Evolutionary conservation across 2,888 invertebrate species (phyloP).

Genomic region (Sphecodes monilicornis): DNA sequence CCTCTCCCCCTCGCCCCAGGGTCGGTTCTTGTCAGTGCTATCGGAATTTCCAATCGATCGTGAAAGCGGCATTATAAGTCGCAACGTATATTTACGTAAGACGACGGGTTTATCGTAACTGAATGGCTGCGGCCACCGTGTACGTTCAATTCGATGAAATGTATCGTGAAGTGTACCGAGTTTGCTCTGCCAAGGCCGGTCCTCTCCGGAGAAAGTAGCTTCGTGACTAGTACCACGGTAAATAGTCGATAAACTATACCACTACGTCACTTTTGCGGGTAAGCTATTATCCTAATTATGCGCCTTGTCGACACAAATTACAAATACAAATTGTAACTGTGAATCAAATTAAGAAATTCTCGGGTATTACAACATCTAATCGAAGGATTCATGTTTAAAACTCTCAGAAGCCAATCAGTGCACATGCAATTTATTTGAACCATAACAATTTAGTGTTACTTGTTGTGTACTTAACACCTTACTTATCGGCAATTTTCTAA

Average conservation of each 20-base stretch:
- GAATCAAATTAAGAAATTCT: neutral
- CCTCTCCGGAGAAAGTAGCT: constrained; percentile 64
- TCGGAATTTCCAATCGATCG: constrained; percentile 48
- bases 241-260: constrained; percentile 25
- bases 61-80: constrained; percentile 46
- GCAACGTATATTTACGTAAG: constrained; percentile 56
- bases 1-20: neutral
- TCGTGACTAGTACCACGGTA: constrained; percentile 22
- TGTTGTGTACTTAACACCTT: neutral
- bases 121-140: constrained; percentile 16
- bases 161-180: constrained; percentile 65
- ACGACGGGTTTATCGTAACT: constrained; percentile 35
- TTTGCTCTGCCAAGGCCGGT: constrained; percentile 70
- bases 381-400: neutral
- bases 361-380: neutral
- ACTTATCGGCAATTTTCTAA: neutral
- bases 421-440: neutral
- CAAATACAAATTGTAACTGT: neutral
- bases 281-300: neutral
- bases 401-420: neutral
- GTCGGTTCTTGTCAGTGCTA: neutral
- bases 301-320: constrained; percentile 1
- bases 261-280: neutral
- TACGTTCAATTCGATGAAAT: constrained; percentile 67
- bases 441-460: neutral